These are phyloP conservation scores for Blastobasis adustella DNA, from an alignment of 2,888 invertebrate genomes.

Conservation along the genomic window DNA sequence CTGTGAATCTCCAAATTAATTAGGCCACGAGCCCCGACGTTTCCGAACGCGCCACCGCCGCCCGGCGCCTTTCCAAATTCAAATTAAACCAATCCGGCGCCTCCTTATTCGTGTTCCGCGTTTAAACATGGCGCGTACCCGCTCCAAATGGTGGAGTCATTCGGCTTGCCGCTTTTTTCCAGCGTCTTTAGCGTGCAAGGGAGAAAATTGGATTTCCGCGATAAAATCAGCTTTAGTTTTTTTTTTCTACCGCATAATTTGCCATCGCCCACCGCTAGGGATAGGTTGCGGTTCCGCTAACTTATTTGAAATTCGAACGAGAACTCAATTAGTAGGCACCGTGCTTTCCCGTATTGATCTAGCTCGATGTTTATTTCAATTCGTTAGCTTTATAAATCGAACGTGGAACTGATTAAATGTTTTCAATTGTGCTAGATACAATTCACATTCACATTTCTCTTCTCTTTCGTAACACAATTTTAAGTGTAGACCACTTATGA, in stretches of 20 bases:
- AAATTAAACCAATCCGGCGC: constrained; percentile 75
- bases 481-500: no score
- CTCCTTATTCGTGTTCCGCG: constrained; percentile 72
- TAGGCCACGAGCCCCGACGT: constrained; percentile 49
- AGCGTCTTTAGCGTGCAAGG: constrained; percentile 72
- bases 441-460: no score
- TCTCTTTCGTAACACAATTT: no score
- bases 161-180: constrained; percentile 72
- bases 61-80: constrained; percentile 67
- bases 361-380: constrained; percentile 8
- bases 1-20: constrained; percentile 72
- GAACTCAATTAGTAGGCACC: constrained; percentile 57
- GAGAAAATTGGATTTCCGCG: constrained; percentile 75
- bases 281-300: constrained; percentile 48
- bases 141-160: constrained; percentile 70
- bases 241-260: constrained; percentile 64
- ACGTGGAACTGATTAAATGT: no score
- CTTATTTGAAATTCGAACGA: constrained; percentile 53
- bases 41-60: constrained; percentile 42
- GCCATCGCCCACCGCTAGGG: constrained; percentile 44
- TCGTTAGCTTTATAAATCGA: not conserved
- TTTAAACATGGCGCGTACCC: constrained; percentile 70
- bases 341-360: constrained; percentile 9
- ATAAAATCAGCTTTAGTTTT: constrained; percentile 70
- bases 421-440: no score